phyloP scores from a whole-genome alignment of 2,113 vertebrate genomes.

The Sander vitreus region DNA sequence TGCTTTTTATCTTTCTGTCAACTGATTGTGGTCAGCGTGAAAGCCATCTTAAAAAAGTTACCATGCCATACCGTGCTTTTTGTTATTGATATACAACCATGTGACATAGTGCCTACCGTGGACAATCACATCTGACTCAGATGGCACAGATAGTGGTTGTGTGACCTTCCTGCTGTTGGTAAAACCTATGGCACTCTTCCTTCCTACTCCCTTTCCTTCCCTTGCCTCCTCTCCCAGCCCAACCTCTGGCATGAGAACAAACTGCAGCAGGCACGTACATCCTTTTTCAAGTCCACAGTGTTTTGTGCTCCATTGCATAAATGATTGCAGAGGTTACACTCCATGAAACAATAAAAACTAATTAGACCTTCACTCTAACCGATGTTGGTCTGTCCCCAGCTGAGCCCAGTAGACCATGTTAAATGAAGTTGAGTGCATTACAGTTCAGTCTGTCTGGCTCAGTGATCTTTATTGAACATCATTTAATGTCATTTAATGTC shows the following conservation, averaged over 20 bases:
- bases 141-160: slow-evolving; percentile 65
- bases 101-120: slow-evolving; percentile 29
- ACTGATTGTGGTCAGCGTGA: neutral
- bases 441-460: slow-evolving; percentile 38
- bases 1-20: neutral
- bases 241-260: slow-evolving; percentile 72
- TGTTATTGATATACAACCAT: slow-evolving; percentile 25
- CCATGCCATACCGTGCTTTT: slow-evolving; percentile 6
- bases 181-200: slow-evolving; percentile 65
- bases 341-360: slow-evolving; percentile 41
- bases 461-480: slow-evolving; percentile 37
- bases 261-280: slow-evolving; percentile 63
- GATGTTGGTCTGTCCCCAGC: slow-evolving; percentile 48
- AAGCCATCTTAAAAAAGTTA: slow-evolving; percentile 1
- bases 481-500: neutral
- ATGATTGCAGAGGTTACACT: slow-evolving; percentile 47
- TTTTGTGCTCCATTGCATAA: slow-evolving; percentile 51
- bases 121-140: slow-evolving; percentile 56
- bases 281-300: slow-evolving; percentile 41
- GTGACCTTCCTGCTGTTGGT: slow-evolving; percentile 72
- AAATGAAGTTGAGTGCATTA: slow-evolving; percentile 49
- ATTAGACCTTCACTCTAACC: slow-evolving; percentile 35
- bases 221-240: slow-evolving; percentile 43
- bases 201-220: slow-evolving; percentile 71
- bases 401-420: slow-evolving; percentile 49